These are phyloP conservation scores for Adelphocoris suturalis DNA, from an alignment of 2,888 invertebrate genomes.

Conservation along the genomic window DNA sequence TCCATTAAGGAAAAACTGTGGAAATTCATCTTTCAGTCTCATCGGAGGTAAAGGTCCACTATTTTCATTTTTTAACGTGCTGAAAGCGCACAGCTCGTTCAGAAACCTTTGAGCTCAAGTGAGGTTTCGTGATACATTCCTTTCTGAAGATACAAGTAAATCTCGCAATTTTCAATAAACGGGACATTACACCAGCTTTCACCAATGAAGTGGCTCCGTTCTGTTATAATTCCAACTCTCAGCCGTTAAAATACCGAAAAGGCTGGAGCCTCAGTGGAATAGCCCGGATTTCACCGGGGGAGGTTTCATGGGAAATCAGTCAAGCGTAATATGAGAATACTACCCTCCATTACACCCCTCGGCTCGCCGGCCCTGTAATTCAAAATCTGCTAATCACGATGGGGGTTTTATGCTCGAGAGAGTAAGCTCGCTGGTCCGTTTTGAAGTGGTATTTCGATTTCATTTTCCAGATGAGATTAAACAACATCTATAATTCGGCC, in stretches of 20 bases:
- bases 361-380: conserved; percentile 2
- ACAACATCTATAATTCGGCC: background rate
- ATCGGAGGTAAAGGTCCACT: too few species aligned
- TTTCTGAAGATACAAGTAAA: too few species aligned
- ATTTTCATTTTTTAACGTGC: too few species aligned
- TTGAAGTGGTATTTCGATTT: conserved; percentile 20
- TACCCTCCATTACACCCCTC: conserved; percentile 40
- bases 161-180: too few species aligned
- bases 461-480: background rate
- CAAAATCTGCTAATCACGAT: conserved; percentile 36
- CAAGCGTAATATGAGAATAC: conserved; percentile 49
- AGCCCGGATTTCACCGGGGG: background rate
- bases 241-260: conserved; percentile 3
- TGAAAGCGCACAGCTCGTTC: too few species aligned
- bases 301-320: conserved; percentile 34
- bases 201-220: too few species aligned
- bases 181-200: too few species aligned
- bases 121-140: too few species aligned
- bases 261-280: background rate
- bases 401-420: conserved; percentile 28
- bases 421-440: background rate
- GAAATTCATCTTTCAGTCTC: too few species aligned
- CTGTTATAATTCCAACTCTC: background rate
- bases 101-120: too few species aligned
- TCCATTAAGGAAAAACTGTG: too few species aligned